These are phyloP conservation scores for Reticulitermes lucifugus DNA, from an alignment of 2,888 invertebrate genomes.

Conservation along the genomic window DNA sequence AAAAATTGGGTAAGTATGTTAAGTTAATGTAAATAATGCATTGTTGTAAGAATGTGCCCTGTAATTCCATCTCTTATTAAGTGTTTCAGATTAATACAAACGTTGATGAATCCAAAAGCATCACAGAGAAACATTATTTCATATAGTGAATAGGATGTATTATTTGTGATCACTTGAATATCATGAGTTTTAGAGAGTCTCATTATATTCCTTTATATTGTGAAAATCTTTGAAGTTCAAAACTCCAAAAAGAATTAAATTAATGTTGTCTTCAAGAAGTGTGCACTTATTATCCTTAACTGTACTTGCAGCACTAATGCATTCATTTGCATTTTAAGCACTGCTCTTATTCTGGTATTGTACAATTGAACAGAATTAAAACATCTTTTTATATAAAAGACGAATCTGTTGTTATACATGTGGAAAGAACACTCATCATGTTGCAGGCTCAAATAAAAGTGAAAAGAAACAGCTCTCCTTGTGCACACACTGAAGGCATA, in stretches of 20 bases:
- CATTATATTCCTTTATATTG: neutral
- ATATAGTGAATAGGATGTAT: neutral
- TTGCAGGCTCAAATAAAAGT: no score
- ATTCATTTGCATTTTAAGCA: no score
- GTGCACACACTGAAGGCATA: no score
- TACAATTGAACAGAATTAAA: no score
- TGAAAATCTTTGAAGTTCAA: neutral
- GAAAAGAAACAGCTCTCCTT: no score
- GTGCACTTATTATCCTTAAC: neutral
- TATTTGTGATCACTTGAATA: neutral
- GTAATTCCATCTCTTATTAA: neutral
- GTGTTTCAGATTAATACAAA: neutral
- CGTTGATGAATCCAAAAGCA: neutral
- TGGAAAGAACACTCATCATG: no score
- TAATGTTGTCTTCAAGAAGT: neutral
- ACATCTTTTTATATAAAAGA: no score
- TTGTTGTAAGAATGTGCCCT: neutral
- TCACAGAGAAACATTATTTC: neutral
- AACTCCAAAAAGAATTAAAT: neutral
- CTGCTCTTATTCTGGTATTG: no score
- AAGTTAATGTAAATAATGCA: neutral
- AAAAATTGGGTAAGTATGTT: neutral
- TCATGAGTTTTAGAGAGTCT: neutral
- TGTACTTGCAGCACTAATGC: no score
- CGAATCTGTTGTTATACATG: no score